Conservation (phyloP, 1,140 invertebrate species). For the Lasaia peninsularis region DNA sequence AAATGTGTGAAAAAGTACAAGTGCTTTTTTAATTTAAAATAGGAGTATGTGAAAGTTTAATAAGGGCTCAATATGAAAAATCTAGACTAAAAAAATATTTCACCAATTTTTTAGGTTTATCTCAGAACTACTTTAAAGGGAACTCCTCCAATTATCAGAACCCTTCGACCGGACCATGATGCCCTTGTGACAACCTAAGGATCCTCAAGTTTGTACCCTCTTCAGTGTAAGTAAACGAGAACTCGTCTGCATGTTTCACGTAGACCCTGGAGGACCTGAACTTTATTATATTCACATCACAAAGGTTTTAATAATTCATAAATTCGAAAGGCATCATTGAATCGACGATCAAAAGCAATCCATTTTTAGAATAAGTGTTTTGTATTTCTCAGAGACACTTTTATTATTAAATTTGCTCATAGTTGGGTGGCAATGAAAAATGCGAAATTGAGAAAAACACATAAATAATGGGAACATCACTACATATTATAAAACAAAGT, state of each 20-base stretch:
- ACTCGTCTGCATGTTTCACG: not conserved
- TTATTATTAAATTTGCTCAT: not conserved
- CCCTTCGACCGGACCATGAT: not conserved
- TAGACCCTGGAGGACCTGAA: not conserved
- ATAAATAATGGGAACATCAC: no score
- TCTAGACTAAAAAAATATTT: no score
- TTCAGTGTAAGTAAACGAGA: not conserved
- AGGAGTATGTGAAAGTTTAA: no score
- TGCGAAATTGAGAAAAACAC: no score
- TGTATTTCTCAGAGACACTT: not conserved
- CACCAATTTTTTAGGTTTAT: no score
- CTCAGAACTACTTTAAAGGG: not conserved
- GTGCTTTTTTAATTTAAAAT: no score
- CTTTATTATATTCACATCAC: not conserved
- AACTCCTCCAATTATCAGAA: not conserved
- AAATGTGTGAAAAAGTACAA: no score
- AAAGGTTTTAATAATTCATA: slow-evolving; percentile 2
- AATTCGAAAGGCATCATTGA: not conserved
- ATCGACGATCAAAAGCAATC: not conserved
- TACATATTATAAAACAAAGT: no score
- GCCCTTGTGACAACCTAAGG: not conserved
- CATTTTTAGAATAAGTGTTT: not conserved
- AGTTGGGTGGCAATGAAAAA: no score
- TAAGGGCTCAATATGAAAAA: no score
- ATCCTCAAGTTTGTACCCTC: not conserved